phyloP scores from a whole-genome alignment of 2,113 vertebrate species.

The Rallus limicola region DNA sequence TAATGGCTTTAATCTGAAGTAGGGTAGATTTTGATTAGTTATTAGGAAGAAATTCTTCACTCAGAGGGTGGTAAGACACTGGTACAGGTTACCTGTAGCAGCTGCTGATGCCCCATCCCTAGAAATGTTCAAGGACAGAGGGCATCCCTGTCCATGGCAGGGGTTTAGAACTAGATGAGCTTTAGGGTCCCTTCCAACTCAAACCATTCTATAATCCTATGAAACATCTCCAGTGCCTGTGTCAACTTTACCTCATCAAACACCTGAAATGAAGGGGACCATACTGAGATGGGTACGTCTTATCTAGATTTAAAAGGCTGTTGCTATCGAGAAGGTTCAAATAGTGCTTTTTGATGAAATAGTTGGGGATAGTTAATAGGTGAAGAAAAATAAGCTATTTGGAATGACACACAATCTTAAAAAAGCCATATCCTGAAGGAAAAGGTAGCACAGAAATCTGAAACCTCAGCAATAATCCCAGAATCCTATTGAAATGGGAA shows the following conservation, averaged over 20 bases:
- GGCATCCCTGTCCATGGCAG: too few relatives aligned
- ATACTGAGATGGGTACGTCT: background rate
- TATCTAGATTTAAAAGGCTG: background rate
- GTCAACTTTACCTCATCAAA: background rate
- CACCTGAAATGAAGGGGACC: background rate
- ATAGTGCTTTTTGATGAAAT: background rate
- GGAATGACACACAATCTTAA: background rate
- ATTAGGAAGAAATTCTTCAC: too few relatives aligned
- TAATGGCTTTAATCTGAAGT: too few relatives aligned
- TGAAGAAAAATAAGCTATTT: background rate
- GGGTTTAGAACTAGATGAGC: too few relatives aligned
- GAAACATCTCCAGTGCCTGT: background rate
- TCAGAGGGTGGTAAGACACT: too few relatives aligned
- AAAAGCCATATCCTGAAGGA: background rate
- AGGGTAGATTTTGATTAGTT: too few relatives aligned
- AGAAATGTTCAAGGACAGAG: too few relatives aligned
- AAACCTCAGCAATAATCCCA: background rate
- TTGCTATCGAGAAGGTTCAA: background rate
- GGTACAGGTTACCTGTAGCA: too few relatives aligned
- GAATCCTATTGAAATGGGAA: background rate
- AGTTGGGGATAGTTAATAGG: background rate
- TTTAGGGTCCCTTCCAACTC: too few relatives aligned
- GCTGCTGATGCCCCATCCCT: too few relatives aligned
- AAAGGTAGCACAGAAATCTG: background rate
- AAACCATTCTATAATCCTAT: too few relatives aligned